Base-by-base conservation (phyloP, 2,888 invertebrate species). In the Oegoconia quadripuncta region DNA sequence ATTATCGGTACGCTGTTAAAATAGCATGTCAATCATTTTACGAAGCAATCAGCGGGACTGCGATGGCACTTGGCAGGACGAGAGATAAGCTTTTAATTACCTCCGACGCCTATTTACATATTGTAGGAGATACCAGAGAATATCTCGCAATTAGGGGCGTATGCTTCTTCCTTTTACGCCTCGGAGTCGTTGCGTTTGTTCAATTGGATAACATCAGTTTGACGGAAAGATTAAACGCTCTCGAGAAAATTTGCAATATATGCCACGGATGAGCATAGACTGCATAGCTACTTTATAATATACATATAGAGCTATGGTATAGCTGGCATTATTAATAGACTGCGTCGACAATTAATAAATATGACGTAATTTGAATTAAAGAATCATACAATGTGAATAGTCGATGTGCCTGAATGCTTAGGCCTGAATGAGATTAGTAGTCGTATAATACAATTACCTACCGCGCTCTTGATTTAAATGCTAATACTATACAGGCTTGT, bases 31-130 rank as follows among this genome's bases (percentile, higher is more conserved):
- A 84, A 86, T 86, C 86, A 86, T 86, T 80, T 84, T 72, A 73
- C 72, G 62, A 68, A 74, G 82, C 80, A 79, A 83, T 83, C 84
- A 77, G 66, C 74, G 70, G 63, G 46, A 47, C 54, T 57, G 63
- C 67, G 74, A 74, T 72, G 77, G 76, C 38, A 35, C 38, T 31
- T 26, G 35, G 35, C 77, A 67, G 73, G 65, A 70, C 71, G 64
- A 60, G 63, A 73, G 86, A 87, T 86, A 86, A 84, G 74, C 74
- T 83, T 78, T 86, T 87, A 86, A 87, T 87, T 86, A 82, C 82
- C 67, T 72, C 71, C 63, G 74, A 80, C 74, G 75, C 74, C 75
- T 84, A 83, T 84, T 87, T 86, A 83, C 86, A 84, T 87, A 84
- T 73, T 79, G 80, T 68, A 70, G 75, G 59, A 79, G 81, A 83